Evolutionary conservation across 2,113 vertebrate species (phyloP).

Genomic region (Cyphomyrus discorhynchus): DNA sequence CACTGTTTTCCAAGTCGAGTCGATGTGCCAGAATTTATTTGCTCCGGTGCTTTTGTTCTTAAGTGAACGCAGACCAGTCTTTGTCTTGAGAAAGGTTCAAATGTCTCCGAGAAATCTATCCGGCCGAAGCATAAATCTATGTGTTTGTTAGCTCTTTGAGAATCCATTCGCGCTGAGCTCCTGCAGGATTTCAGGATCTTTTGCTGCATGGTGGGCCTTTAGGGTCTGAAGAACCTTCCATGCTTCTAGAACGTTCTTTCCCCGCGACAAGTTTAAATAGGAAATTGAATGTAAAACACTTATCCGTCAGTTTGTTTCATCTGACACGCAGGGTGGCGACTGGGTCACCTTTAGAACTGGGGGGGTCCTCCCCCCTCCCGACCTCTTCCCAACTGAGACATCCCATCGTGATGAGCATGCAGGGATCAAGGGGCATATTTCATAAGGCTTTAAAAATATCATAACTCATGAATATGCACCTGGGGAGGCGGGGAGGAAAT

Average conservation of each 20-base stretch:
- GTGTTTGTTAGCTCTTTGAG: background rate
- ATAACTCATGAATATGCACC: conserved; percentile 47
- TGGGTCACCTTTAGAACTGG: conserved; percentile 40
- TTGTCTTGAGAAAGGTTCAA: background rate
- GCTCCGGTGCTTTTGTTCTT: background rate
- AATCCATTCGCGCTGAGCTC: background rate
- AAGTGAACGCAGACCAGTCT: background rate
- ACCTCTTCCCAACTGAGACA: conserved; percentile 21
- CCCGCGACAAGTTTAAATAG: background rate
- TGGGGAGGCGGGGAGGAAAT: conserved; percentile 40
- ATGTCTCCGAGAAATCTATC: background rate
- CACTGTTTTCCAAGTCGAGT: background rate
- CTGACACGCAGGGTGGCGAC: conserved; percentile 32
- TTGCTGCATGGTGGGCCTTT: no score
- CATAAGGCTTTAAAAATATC: conserved; percentile 46
- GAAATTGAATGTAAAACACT: conserved; percentile 14
- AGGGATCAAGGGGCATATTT: conserved; percentile 46
- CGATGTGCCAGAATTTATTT: background rate
- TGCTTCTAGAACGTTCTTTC: background rate
- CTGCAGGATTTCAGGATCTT: background rate
- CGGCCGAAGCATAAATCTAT: background rate
- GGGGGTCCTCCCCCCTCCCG: background rate
- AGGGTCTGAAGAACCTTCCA: background rate
- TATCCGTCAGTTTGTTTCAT: conserved; percentile 18
- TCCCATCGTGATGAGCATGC: conserved; percentile 27